Conservation (phyloP, 2,113 vertebrate genomes). For the Corvus hawaiiensis region DNA sequence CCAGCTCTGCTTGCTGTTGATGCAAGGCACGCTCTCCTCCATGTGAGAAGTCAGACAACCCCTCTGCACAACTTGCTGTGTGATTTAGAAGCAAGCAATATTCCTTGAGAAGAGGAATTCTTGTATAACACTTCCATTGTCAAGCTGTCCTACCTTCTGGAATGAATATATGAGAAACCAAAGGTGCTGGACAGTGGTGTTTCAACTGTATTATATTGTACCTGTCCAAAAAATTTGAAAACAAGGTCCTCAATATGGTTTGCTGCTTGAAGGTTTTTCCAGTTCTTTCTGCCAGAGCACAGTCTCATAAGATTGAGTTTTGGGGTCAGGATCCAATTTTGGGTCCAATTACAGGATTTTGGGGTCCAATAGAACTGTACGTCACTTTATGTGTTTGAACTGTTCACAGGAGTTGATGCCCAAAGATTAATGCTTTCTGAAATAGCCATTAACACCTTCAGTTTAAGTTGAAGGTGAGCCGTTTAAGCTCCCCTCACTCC, state of each 20-base stretch:
- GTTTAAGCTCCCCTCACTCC: not conserved
- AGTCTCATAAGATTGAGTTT: not conserved
- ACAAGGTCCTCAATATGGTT: not conserved
- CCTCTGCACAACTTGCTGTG: not conserved
- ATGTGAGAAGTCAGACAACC: not conserved
- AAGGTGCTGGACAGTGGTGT: not conserved
- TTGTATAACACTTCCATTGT: not conserved
- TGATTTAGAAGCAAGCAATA: not conserved
- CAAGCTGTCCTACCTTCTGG: not conserved
- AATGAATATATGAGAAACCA: not conserved
- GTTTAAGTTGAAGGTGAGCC: not conserved
- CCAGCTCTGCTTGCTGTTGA: not conserved
- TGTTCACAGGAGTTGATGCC: accelerated
- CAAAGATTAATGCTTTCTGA: not conserved
- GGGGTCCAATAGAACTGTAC: not conserved
- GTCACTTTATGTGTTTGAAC: not conserved
- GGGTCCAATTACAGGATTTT: not conserved
- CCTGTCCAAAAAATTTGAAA: not conserved
- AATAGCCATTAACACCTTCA: not conserved
- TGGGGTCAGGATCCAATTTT: not conserved
- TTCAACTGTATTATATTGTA: not conserved
- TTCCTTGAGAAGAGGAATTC: not conserved
- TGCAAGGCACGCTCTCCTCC: not conserved
- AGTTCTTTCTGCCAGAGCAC: not conserved
- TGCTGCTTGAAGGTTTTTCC: not conserved